Conservation (phyloP, 2,888 invertebrate species). For the Ectemnius continuus region DNA sequence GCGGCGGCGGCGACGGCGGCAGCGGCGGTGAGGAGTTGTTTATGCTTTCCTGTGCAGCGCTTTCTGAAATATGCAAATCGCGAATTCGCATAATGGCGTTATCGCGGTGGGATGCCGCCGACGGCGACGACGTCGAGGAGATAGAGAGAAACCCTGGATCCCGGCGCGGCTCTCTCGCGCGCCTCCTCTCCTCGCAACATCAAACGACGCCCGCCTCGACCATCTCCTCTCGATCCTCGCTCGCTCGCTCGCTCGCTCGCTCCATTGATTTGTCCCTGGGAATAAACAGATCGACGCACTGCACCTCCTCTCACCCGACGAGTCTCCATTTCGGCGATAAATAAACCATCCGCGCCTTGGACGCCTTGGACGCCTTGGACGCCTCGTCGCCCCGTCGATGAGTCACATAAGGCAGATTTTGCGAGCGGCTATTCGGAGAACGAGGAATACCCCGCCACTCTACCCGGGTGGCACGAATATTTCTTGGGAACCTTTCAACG, state of each 20-base stretch:
- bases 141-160: conserved; percentile 50
- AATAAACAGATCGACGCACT: conserved; percentile 33
- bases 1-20: conserved; percentile 64
- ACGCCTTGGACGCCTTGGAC: conserved; percentile 20
- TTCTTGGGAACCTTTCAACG: conserved; percentile 1
- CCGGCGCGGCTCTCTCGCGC: conserved; percentile 18
- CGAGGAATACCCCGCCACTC: not conserved
- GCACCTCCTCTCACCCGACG: not conserved
- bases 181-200: conserved; percentile 45
- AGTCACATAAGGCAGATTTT: not conserved
- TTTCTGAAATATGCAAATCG: conserved; percentile 78
- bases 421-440: no score
- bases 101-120: conserved; percentile 70
- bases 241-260: conserved; percentile 21
- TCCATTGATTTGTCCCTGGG: conserved; percentile 46
- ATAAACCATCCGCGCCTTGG: conserved; percentile 40
- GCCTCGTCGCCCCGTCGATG: not conserved
- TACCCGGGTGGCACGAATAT: not conserved
- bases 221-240: not conserved
- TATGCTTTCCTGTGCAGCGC: conserved; percentile 77
- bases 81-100: conserved; percentile 76
- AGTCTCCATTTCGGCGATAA: conserved; percentile 28
- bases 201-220: conserved; percentile 46
- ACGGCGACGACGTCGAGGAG: conserved; percentile 53
- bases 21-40: conserved; percentile 71